Conservation (phyloP, 2,113 vertebrate species). For the Sylvia atricapilla region DNA sequence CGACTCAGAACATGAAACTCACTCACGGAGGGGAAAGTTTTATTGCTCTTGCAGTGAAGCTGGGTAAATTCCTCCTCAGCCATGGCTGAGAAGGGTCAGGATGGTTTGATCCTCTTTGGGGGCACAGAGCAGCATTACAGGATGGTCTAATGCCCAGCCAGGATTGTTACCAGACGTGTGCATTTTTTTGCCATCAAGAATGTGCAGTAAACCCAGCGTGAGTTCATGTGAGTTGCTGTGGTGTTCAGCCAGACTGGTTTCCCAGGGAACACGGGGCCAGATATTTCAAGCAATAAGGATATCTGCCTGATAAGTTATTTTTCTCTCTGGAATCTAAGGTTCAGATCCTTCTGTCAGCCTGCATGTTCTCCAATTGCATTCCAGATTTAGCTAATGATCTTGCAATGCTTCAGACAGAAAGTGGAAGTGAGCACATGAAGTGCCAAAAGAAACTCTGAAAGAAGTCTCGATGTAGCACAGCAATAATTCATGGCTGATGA, state of each 20-base stretch:
- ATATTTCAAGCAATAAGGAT: slow-evolving; percentile 39
- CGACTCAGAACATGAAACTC: slow-evolving; percentile 26
- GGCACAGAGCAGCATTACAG: slow-evolving; percentile 47
- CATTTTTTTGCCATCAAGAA: slow-evolving; percentile 48
- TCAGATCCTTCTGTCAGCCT: slow-evolving; percentile 21
- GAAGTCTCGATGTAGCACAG: not conserved
- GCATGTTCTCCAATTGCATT: slow-evolving; percentile 13
- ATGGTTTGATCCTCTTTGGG: slow-evolving; percentile 43
- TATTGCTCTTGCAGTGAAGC: not conserved
- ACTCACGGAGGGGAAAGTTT: not conserved
- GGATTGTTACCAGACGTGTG: slow-evolving; percentile 67
- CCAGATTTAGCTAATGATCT: slow-evolving; percentile 26
- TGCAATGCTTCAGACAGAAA: slow-evolving; percentile 27
- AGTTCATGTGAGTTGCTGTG: slow-evolving; percentile 57
- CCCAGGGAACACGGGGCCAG: slow-evolving; percentile 28
- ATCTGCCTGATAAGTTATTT: slow-evolving; percentile 52
- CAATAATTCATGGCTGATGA: slow-evolving; percentile 43
- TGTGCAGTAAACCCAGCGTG: slow-evolving; percentile 59
- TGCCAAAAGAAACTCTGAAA: slow-evolving; percentile 52
- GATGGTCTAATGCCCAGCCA: slow-evolving; percentile 35
- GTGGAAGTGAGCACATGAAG: slow-evolving; percentile 9
- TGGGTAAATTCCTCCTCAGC: slow-evolving; percentile 21
- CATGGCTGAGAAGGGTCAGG: slow-evolving; percentile 41
- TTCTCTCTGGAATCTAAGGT: slow-evolving; percentile 35
- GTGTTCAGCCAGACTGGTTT: slow-evolving; percentile 48